Evolutionary conservation across 2,797 vertebrate species (phyloP), one percentile per base, ranked within the genome.

Genomic region (Loris lydekkerianus): DNA sequence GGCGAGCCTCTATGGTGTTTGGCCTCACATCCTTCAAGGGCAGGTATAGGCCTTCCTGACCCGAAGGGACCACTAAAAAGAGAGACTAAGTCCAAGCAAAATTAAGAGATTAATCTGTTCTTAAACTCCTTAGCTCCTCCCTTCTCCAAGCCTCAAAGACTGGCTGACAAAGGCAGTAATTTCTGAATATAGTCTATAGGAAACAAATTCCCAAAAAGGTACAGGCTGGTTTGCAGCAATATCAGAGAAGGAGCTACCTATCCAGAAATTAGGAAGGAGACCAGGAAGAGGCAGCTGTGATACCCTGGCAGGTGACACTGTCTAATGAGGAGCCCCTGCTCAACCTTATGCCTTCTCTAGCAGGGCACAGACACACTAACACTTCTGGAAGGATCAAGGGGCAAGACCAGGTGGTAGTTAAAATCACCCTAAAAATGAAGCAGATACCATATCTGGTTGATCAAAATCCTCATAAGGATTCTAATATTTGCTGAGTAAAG

Each of bases 361-460:
- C 63, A 93, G n/a, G 37, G 23, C 86, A 60, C 0, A 40, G 77
- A 90, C 67, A 93, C 65, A 70, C 5, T 63, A 80, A 91, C 10
- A 56, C 15, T 37, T 85, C 67, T 83, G 53, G 80, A 91, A 95
- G 13, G 29, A 88, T 69, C 53, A 75, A 94, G 61, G 34, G 67
- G 11, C 60, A 46, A 89, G 80, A 46, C 49, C 31, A 70, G 20
- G 67, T 76, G 40, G 18, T 8, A 58, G 73, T 40, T 86, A 82
- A 96, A 88, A 72, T 76, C 40, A 75, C 27, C 85, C 77, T 84
- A 34, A 65, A 89, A 76, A 53, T 58, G 34, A 93, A 46, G 56
- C 8, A 46, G 29, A 43, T 17, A 34, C 25, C 40, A 43, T 43
- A 11, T 72, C 20, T 82, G 53, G 14, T 61, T 77, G 23, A 89